These are phyloP conservation scores for Irena cyanogastra DNA, from an alignment of 2,113 vertebrate species.

Conservation along the genomic window DNA sequence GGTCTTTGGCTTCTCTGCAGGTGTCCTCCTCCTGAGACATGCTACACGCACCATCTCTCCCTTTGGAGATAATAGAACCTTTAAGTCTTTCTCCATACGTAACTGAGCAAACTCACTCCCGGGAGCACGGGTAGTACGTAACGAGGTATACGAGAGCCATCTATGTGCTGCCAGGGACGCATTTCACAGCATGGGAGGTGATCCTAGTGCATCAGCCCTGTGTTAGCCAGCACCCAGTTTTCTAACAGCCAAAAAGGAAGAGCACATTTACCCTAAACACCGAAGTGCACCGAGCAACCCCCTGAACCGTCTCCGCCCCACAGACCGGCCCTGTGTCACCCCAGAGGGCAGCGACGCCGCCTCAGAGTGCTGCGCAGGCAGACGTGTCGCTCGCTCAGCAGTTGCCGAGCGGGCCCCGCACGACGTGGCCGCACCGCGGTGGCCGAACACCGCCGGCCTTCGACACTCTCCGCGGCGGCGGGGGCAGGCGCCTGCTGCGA, in stretches of 20 bases:
- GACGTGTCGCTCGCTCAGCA: background rate
- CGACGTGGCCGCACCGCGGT: background rate
- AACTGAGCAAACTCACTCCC: background rate
- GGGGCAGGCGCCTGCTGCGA: rapidly evolving
- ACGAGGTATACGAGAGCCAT: background rate
- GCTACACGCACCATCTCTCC: rapidly evolving
- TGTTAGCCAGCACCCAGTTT: rapidly evolving
- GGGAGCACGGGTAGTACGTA: rapidly evolving
- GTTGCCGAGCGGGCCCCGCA: background rate
- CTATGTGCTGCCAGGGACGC: rapidly evolving
- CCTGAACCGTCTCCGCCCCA: background rate
- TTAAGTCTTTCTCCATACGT: background rate
- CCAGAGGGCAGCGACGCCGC: background rate
- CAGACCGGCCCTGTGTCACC: rapidly evolving
- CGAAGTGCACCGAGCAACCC: rapidly evolving
- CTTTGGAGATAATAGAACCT: background rate
- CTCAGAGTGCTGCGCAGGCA: background rate
- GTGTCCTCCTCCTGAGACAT: rapidly evolving
- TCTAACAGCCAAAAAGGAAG: background rate
- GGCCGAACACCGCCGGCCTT: background rate
- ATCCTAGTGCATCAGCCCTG: rapidly evolving
- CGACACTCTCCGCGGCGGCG: background rate
- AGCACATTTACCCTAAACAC: background rate
- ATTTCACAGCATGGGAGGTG: background rate
- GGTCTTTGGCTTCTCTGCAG: background rate